Evolutionary conservation across 2,113 vertebrate species (phyloP).

Genomic region (Mohoua ochrocephala): DNA sequence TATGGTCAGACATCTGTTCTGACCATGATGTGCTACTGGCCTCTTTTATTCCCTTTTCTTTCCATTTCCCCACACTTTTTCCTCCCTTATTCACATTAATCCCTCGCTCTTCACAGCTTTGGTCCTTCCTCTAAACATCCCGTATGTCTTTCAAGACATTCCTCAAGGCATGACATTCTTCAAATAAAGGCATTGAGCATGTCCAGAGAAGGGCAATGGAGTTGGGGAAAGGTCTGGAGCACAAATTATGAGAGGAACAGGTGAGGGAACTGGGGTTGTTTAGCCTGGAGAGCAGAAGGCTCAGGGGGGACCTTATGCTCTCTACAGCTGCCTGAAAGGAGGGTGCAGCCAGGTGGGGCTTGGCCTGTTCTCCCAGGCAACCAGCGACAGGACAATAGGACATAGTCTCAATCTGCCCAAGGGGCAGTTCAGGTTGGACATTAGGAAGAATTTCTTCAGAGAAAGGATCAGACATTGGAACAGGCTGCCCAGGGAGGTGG

Average conservation of each 20-base stretch:
- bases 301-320: neutral
- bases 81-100: neutral
- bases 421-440: neutral
- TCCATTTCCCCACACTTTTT: neutral
- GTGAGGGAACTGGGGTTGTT: neutral
- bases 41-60: neutral
- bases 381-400: too few species aligned
- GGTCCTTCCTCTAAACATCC: neutral
- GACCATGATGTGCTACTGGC: neutral
- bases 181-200: neutral
- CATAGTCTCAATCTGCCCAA: rapidly evolving
- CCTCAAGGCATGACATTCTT: neutral
- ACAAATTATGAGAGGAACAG: neutral
- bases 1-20: rapidly evolving
- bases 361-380: neutral
- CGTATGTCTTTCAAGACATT: neutral
- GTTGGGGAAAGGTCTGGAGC: neutral
- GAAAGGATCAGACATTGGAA: neutral
- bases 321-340: neutral
- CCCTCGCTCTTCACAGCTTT: neutral
- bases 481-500: neutral
- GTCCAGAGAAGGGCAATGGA: neutral
- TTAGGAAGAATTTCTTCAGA: neutral
- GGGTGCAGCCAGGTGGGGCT: neutral
- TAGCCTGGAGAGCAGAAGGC: neutral